Evolutionary conservation across 2,888 invertebrate genomes (phyloP), one percentile per base, ranked within the genome.

Genomic region (Dorcus parallelipipedus): DNA sequence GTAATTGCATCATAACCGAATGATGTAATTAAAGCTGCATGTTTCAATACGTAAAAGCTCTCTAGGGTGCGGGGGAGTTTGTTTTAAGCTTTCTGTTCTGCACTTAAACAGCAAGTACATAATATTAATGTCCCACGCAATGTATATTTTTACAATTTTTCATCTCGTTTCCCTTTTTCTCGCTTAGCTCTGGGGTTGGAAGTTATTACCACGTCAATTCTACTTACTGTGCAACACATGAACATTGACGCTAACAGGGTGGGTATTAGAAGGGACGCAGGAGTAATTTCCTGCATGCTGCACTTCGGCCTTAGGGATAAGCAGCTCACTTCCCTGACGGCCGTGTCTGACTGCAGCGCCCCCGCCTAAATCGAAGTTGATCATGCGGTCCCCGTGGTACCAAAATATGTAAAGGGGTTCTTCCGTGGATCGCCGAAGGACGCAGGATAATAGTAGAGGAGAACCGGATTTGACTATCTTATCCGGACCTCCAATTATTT

Each of bases 331-430:
- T 51, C 78, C 79, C 62, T 79, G 76, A 40, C 79, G 74, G 42
- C 80, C 77, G 57, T 80, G 78, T 51, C 79, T 74, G 43, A 82
- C 80, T 78, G 83, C 77, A 76, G 83, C 68, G 79, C 85, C 72
- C 78, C 84, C 49, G 80, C 82, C 89, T 49, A 86, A 75, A 75
- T 93, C 91, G 72, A 91, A 93, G 78, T 93, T 93, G 72, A 93
- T 91, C 90, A 93, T 91, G 67, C 89, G 82, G 70, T 87, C 88
- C 73, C 89, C 88, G 74, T 91, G 91, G 78, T 91, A 93, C 92
- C 92, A 89, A 79, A 89, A 89, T 47, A 89, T 87, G 73, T 87
- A 90, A 0, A 83, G 83, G 0, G 90, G 89, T 0, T 86, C 83
- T 66, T 87, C 88, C 0, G 87, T 88, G 6, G 86, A 85, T 48